These are phyloP conservation scores for Metridium senile DNA, from an alignment of 92 coral and sea anemone genomes.

Conservation along the genomic window DNA sequence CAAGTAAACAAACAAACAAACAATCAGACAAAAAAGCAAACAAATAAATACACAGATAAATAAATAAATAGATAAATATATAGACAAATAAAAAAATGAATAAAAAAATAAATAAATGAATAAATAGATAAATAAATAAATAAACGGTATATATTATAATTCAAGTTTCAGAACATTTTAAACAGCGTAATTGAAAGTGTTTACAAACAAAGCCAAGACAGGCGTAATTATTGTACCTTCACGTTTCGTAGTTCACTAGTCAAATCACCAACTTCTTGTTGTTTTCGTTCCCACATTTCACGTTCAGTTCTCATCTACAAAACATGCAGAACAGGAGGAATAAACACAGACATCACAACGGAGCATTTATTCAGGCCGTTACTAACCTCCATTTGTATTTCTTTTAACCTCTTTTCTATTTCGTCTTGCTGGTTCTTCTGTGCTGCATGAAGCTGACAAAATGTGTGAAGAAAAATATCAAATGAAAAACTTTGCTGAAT, in stretches of 20 bases:
- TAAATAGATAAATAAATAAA: too few relatives aligned
- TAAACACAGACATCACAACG: not conserved
- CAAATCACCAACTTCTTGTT: conserved; percentile 87
- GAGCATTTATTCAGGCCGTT: not conserved
- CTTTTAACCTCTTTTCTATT: conserved; percentile 75
- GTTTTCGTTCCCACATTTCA: conserved; percentile 88
- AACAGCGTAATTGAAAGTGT: too few relatives aligned
- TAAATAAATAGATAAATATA: too few relatives aligned
- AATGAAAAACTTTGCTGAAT: not conserved
- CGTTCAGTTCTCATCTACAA: conserved; percentile 87
- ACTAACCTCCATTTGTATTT: conserved; percentile 84
- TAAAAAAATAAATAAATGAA: too few relatives aligned
- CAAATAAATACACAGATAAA: too few relatives aligned
- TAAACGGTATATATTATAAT: too few relatives aligned
- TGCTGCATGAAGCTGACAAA: conserved; percentile 86
- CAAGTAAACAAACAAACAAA: not conserved
- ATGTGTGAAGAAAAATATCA: not conserved
- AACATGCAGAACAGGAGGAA: conserved; percentile 4
- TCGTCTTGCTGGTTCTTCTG: conserved; percentile 89
- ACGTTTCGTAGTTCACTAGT: conserved; percentile 92
- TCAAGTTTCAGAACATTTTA: too few relatives aligned
- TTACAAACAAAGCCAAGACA: too few relatives aligned
- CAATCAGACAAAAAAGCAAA: too few relatives aligned
- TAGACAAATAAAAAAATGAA: too few relatives aligned
- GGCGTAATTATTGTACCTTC: conserved; percentile 58